These are phyloP conservation scores for Dolomedes plantarius DNA, from an alignment of 2,888 invertebrate species.

Conservation along the genomic window DNA sequence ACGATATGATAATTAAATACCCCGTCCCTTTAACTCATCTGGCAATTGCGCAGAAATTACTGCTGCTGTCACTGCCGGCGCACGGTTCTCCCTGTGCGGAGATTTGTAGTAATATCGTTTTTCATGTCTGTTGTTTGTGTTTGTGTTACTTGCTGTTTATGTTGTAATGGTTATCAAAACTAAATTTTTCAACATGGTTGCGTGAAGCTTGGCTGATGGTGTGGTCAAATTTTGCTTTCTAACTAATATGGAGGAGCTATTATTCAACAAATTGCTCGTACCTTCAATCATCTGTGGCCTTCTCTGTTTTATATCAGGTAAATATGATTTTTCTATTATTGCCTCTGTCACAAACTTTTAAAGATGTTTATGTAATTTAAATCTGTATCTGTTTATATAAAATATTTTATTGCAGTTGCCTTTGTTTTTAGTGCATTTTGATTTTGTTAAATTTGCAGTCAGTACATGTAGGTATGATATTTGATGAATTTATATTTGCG, in stretches of 20 bases:
- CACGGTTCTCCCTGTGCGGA: constrained; percentile 58
- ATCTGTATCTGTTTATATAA: not conserved
- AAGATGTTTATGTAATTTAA: not conserved
- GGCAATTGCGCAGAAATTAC: constrained; percentile 17
- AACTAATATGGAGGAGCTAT: constrained; percentile 57
- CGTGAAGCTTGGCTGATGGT: constrained; percentile 54
- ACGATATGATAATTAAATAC: too few species aligned
- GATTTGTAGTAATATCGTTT: constrained; percentile 47
- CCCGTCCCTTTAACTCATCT: too few species aligned
- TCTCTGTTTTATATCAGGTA: constrained; percentile 68
- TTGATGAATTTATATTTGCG: too few species aligned
- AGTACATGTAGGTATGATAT: too few species aligned
- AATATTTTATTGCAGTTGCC: not conserved
- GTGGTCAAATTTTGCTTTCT: constrained; percentile 39
- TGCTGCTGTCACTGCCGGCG: constrained; percentile 19
- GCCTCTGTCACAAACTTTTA: too few species aligned
- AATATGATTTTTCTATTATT: not conserved
- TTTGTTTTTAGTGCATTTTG: not conserved
- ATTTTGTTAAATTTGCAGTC: too few species aligned
- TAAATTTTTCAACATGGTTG: constrained; percentile 46
- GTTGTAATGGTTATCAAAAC: constrained; percentile 42
- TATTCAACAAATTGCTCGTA: constrained; percentile 57
- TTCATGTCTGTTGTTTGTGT: constrained; percentile 63
- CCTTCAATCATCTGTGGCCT: constrained; percentile 69
- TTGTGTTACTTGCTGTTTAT: constrained; percentile 52